Conservation (phyloP, 1,140 invertebrate species). For the Cyrtorhinus lividipennis region DNA sequence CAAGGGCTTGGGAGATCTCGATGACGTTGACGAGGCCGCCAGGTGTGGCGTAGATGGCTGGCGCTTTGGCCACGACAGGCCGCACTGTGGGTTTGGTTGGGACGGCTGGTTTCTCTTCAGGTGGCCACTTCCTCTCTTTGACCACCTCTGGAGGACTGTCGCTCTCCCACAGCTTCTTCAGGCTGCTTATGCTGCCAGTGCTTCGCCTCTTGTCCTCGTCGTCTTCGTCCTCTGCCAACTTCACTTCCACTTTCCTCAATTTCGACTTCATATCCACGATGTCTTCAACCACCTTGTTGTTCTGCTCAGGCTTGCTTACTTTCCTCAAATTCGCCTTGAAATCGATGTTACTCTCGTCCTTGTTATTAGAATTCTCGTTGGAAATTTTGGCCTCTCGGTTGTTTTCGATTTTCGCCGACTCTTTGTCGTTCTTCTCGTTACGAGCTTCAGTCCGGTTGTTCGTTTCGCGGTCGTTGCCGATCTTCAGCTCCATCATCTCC, state of each 20-base stretch:
- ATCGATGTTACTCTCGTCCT: slow-evolving; percentile 31
- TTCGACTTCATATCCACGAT: slow-evolving; percentile 76
- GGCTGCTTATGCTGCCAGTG: slow-evolving; percentile 79
- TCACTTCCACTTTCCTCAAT: slow-evolving; percentile 60
- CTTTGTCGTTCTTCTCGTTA: slow-evolving; percentile 4
- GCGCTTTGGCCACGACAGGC: slow-evolving; percentile 26
- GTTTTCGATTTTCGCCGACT: neutral
- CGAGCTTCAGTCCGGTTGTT: slow-evolving; percentile 21
- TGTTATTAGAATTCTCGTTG: neutral
- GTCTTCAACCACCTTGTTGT: slow-evolving; percentile 26
- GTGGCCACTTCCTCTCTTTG: slow-evolving; percentile 41
- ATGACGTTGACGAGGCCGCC: slow-evolving; percentile 40
- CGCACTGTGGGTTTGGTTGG: slow-evolving; percentile 48
- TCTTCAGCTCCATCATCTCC: slow-evolving; percentile 61
- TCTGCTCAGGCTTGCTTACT: slow-evolving; percentile 34
- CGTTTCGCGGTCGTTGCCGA: slow-evolving; percentile 45
- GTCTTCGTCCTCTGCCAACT: slow-evolving; percentile 41
- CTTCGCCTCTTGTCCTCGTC: slow-evolving; percentile 74
- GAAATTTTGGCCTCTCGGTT: slow-evolving; percentile 25
- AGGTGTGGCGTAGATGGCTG: slow-evolving; percentile 50
- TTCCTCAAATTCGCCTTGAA: slow-evolving; percentile 38
- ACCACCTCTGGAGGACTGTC: slow-evolving; percentile 40
- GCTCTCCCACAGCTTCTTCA: slow-evolving; percentile 84
- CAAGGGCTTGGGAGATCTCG: slow-evolving; percentile 50
- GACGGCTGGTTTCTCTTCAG: slow-evolving; percentile 47